A percentile compares a stretch with the other conserved stretches of the same genome.
These are phyloP conservation scores for Pelobates fuscus DNA, from an alignment of 2,113 vertebrate species.

Conservation along the genomic window DNA sequence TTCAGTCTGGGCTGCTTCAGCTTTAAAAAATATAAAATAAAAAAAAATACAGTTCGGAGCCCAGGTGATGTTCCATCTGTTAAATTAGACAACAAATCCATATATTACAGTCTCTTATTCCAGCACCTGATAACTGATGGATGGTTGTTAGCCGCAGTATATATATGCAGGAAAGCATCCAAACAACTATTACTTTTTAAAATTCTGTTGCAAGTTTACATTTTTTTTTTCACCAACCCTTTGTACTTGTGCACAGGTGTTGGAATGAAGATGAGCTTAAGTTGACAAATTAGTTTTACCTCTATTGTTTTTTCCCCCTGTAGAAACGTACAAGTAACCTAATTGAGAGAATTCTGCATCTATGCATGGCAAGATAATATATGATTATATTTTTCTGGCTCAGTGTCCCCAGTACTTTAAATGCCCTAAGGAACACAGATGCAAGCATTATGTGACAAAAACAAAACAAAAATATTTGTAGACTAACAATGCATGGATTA, in stretches of 20 bases:
- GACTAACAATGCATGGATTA: slow-evolving; percentile 24
- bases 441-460: slow-evolving; percentile 20
- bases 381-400: slow-evolving; percentile 46
- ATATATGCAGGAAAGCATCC: slow-evolving; percentile 20
- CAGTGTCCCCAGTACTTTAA: slow-evolving; percentile 31
- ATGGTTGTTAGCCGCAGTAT: slow-evolving; percentile 12
- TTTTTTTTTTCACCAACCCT: slow-evolving; percentile 6
- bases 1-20: slow-evolving; percentile 9
- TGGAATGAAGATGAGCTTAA: slow-evolving; percentile 12
- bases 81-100: slow-evolving; percentile 27
- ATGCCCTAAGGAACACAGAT: slow-evolving; percentile 47
- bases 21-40: too few species aligned
- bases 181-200: neutral
- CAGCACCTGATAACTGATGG: slow-evolving; percentile 30
- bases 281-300: slow-evolving; percentile 38
- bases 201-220: slow-evolving; percentile 2
- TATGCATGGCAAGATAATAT: slow-evolving; percentile 46
- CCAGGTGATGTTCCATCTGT: slow-evolving; percentile 27
- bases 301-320: slow-evolving; percentile 1
- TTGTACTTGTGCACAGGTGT: slow-evolving; percentile 36
- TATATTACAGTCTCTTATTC: slow-evolving; percentile 21
- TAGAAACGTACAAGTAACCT: slow-evolving; percentile 26
- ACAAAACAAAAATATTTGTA: slow-evolving; percentile 15
- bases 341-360: slow-evolving; percentile 43
- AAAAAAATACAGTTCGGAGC: slow-evolving; percentile 27